Base-by-base conservation (phyloP, 2,888 invertebrate genomes). In the Lycophotia porphyrea region DNA sequence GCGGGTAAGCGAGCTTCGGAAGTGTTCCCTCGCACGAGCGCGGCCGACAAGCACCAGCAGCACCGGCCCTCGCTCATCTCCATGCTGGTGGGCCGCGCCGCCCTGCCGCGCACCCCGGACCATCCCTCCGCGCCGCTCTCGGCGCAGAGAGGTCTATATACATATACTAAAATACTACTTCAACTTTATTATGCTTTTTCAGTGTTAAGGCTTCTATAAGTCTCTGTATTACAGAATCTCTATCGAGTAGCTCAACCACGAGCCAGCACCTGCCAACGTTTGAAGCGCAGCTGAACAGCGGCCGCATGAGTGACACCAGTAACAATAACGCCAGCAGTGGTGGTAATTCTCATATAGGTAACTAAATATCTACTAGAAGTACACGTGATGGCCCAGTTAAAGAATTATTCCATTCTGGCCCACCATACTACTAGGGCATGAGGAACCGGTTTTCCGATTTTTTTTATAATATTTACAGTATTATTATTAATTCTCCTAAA, bases 231-330 rank as follows among this genome's bases (percentile, higher is more conserved):
- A 27, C 92, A 96, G 97, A 97, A 89, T 97, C 97, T 0, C 89
- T 97, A 34, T 97, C 97, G 5, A 97, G 97, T 89, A 97, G 97
- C 81, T 97, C 97, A 0, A 97, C 97, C 0, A 96, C 96, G 3
- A 96, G 97, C 92, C 91, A 96, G 72, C 94, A 95, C 78, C 92
- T 95, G 91, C 93, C 93, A 2, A 84, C 88, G 13, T 94, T 93
- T 87, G 96, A 96, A 34, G 84, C 90, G 13, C 87, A 91, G 2
- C 74, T 90, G 60, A 87, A 90, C 79, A 93, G 91, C 84, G 91
- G 92, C 34, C 91, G 94, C 11, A 92, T 91, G n/a, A 90, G 90
- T 74, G 93, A 92, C 76, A 93, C 91, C 76, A 93, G 92, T 83
- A 92, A 92, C 75, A 88, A 88, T 63, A 90, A 90, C 60, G 84